A percentile compares a stretch with the other conserved stretches of the same genome.
Evolutionary conservation across 2,797 vertebrate genomes (phyloP).

Genomic region (Rhinophrynus dorsalis): DNA sequence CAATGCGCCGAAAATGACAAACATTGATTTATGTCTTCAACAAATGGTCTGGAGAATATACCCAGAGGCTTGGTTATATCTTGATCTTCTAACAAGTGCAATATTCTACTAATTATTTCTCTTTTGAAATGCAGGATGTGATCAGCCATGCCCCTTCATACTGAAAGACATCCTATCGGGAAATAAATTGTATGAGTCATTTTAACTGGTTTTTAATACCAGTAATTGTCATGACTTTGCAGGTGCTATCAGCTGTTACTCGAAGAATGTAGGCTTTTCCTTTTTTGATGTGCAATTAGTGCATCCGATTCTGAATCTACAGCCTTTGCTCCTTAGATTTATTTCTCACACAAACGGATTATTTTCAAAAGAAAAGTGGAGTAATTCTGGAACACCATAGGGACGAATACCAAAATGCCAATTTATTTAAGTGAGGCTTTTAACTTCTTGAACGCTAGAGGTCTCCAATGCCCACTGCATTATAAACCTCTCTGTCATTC

Average conservation of each 20-base stretch:
- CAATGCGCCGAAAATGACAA: conserved; percentile 12
- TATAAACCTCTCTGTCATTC: no score
- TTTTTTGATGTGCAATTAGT: conserved; percentile 4
- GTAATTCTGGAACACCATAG: no score
- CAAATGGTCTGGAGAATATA: neutral
- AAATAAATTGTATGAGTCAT: neutral
- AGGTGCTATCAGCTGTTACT: neutral
- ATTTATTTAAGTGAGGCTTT: no score
- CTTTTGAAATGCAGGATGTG: conserved; percentile 12
- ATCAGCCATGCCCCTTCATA: neutral
- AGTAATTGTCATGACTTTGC: neutral
- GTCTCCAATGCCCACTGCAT: no score
- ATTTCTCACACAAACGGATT: no score
- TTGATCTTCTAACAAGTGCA: conserved; percentile 11
- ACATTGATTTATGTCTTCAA: conserved; percentile 11
- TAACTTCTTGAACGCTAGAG: no score
- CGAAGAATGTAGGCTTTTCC: neutral
- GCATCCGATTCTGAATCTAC: neutral
- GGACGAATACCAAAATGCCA: no score
- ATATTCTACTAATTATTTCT: conserved; percentile 36
- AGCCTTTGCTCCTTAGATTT: neutral
- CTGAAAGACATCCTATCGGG: neutral
- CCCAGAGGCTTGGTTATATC: conserved; percentile 15
- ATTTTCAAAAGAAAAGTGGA: no score
- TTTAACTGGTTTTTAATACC: neutral